phyloP scores from a whole-genome alignment of 2,888 invertebrate genomes.

The Odontomyia ornata region DNA sequence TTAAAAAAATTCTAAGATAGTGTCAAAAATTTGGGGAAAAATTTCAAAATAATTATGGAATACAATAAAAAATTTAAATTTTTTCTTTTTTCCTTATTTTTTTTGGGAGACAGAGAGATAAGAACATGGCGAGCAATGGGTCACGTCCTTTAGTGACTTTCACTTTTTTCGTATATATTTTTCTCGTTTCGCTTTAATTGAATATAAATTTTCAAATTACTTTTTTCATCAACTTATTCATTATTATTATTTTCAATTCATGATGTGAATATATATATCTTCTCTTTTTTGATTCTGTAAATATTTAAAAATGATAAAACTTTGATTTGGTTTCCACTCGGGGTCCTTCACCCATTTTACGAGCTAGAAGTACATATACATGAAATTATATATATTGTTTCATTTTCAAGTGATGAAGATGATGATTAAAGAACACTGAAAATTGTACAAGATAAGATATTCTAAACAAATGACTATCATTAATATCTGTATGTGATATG shows the following conservation, averaged over 20 bases:
- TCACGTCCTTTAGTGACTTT: constrained; percentile 79
- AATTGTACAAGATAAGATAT: background rate
- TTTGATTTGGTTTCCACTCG: constrained; percentile 85
- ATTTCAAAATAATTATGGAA: background rate
- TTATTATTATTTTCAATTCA: no score
- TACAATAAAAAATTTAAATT: background rate
- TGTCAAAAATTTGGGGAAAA: background rate
- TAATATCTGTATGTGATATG: background rate
- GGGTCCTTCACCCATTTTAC: constrained; percentile 69
- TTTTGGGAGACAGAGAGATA: constrained; percentile 18
- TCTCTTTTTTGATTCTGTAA: constrained; percentile 21
- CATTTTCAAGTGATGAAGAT: constrained; percentile 5
- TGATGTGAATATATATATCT: no score
- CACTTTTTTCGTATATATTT: constrained; percentile 45
- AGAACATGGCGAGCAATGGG: constrained; percentile 66
- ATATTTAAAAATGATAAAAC: constrained; percentile 38
- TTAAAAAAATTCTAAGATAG: no score
- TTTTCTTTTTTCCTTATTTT: background rate
- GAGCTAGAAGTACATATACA: constrained; percentile 35
- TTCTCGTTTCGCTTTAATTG: constrained; percentile 9
- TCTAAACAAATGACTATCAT: background rate
- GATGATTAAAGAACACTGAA: constrained; percentile 6
- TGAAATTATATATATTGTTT: background rate
- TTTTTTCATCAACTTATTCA: background rate
- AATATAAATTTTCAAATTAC: constrained; percentile 51